Percentiles rank a stretch among this genome's conserved stretches.
Evolutionary conservation across 2,797 vertebrate genomes (phyloP).

Genomic region (Apogon hyalosoma): DNA sequence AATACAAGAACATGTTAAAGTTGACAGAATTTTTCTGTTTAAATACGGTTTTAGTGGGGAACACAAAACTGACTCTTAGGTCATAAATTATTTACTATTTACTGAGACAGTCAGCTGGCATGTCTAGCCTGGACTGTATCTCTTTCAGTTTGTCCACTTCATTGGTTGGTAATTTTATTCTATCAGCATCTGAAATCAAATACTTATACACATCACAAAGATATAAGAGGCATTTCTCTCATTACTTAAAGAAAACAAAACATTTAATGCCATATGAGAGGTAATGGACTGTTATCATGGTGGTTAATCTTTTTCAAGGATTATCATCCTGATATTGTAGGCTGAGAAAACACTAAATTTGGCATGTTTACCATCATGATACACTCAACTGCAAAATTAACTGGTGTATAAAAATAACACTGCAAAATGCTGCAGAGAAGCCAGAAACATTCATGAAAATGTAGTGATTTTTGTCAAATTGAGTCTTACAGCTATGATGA

Average conservation of each 20-base stretch:
- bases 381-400: too few relatives aligned
- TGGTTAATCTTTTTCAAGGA: not conserved
- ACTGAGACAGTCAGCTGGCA: not conserved
- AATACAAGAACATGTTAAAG: not conserved
- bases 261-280: not conserved
- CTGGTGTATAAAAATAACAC: not conserved
- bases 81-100: slow-evolving; percentile 1
- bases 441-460: not conserved
- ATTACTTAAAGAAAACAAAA: not conserved
- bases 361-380: too few relatives aligned
- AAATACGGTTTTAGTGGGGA: not conserved
- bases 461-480: not conserved
- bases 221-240: slow-evolving; percentile 1
- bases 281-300: too few relatives aligned
- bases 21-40: not conserved
- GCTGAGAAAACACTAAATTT: too few relatives aligned
- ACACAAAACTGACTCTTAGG: not conserved
- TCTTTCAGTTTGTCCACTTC: not conserved
- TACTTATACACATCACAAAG: slow-evolving; percentile 13
- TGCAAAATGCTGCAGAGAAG: not conserved
- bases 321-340: too few relatives aligned
- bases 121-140: slow-evolving; percentile 2
- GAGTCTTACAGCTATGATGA: not conserved
- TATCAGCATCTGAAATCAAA: slow-evolving; percentile 21
- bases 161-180: slow-evolving; percentile 4